Evolutionary conservation across 1,140 invertebrate genomes (phyloP).

Genomic region (Zaprionus gabonicus): DNA sequence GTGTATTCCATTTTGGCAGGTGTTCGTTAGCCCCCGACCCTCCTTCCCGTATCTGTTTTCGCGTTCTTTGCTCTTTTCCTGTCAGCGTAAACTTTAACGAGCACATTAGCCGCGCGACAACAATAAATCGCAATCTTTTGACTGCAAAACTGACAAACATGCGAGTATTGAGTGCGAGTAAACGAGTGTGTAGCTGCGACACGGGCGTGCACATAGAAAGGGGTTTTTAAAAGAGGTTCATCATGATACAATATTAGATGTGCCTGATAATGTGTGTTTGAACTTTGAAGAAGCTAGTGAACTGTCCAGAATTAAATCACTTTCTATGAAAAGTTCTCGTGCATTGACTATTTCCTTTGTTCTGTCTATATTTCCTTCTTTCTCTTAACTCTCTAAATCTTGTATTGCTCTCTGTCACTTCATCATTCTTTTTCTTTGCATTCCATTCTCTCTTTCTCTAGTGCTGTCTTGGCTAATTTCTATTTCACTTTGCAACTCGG

Average conservation of each 20-base stretch:
- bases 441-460: too few relatives aligned
- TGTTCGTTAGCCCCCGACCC: slow-evolving; percentile 25
- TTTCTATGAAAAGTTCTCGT: too few relatives aligned
- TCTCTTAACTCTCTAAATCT: too few relatives aligned
- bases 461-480: too few relatives aligned
- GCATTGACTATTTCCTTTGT: background rate
- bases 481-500: too few relatives aligned
- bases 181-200: background rate
- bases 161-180: background rate
- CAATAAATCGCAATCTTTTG: slow-evolving; percentile 57
- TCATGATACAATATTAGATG: background rate
- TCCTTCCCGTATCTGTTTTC: slow-evolving; percentile 14
- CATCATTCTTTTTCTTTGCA: too few relatives aligned
- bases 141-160: slow-evolving; percentile 8
- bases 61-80: slow-evolving; percentile 70
- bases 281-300: background rate
- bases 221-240: background rate
- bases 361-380: too few relatives aligned
- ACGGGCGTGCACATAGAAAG: background rate
- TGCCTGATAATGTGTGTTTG: background rate
- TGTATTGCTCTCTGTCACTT: too few relatives aligned
- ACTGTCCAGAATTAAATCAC: too few relatives aligned
- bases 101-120: slow-evolving; percentile 61
- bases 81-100: slow-evolving; percentile 83
- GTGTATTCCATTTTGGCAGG: slow-evolving; percentile 61